Base-by-base conservation (phyloP, 2,888 invertebrate species). In the Scotopteryx bipunctaria region DNA sequence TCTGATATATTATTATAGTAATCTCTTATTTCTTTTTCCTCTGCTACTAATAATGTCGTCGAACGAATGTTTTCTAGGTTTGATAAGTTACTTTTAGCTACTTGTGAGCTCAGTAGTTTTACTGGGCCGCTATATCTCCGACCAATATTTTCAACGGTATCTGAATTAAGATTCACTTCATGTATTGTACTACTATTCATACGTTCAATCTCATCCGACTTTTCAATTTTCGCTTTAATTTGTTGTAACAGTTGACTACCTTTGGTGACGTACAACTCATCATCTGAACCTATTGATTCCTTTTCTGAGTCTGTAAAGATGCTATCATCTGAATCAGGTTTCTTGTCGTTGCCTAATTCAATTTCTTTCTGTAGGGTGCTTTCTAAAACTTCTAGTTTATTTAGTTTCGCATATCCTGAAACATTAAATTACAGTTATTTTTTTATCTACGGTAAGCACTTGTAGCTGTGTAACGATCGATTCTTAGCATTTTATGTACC, bases 321-420 rank as follows among this genome's bases (percentile, higher is more conserved):
- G 63, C 88, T 90, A 37, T 87, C 86, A 57, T 83, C 82, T 19
- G 80, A 82, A 50, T 73, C 61, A 21, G 49, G 49, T 57, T 70
- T 68, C 13, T 67, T 64, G 19, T 61, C 41, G 15, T 68, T 57
- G 8, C 50, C 55, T 2, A 59, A 25, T 40, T 74, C 78, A 27
- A 61, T 64, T 64, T 86, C 86, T 69, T 82, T 86, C 0, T 73
- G 66, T 17, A 82, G 54, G 0, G 78, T 77, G 56, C 89, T 91
- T 73, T 89, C 85, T 60, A 91, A 69, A 43, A 91, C 85, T 66
- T 92, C 92, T 38, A 92, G 61, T 63, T 91, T 86, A 63, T 91
- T 91, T 11, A 93, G 73, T 63, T 91, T 91, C 1, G 93, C 86
- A 61, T 87, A 94, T 29, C 94, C 94, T 94, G 76, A 31, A 86